Conservation (phyloP, 2,888 invertebrate species). For the Tortrix viridana region DNA sequence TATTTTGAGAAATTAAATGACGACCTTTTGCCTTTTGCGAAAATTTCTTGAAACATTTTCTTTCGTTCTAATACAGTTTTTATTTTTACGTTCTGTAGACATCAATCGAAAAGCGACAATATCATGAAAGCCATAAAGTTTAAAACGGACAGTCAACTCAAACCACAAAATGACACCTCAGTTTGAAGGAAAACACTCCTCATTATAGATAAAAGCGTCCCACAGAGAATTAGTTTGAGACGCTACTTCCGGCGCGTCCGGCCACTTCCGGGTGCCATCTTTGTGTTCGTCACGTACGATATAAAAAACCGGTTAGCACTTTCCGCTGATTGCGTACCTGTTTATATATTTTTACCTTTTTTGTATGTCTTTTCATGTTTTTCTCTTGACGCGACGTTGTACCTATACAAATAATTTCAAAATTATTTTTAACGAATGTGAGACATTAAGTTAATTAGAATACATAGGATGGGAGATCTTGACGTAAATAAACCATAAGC, state of each 20-base stretch:
- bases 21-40: no score
- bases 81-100: no score
- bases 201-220: constrained; percentile 31
- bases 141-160: background rate
- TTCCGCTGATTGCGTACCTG: constrained; percentile 29
- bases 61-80: no score
- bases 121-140: background rate
- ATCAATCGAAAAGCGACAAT: background rate
- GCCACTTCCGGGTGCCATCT: constrained; percentile 28
- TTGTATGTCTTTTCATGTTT: constrained; percentile 3
- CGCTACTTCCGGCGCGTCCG: constrained; percentile 28
- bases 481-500: no score
- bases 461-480: no score
- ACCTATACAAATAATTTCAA: no score
- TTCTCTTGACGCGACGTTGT: background rate
- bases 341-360: constrained; percentile 18
- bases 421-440: no score
- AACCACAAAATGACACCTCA: background rate
- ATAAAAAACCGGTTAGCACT: constrained; percentile 32
- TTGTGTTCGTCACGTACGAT: constrained; percentile 34
- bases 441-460: no score
- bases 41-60: no score
- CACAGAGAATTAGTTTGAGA: constrained; percentile 26
- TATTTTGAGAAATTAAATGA: no score
- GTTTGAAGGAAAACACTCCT: constrained; percentile 18